Conservation (phyloP, 2,113 vertebrate species). For the Periophthalmus modestus region DNA sequence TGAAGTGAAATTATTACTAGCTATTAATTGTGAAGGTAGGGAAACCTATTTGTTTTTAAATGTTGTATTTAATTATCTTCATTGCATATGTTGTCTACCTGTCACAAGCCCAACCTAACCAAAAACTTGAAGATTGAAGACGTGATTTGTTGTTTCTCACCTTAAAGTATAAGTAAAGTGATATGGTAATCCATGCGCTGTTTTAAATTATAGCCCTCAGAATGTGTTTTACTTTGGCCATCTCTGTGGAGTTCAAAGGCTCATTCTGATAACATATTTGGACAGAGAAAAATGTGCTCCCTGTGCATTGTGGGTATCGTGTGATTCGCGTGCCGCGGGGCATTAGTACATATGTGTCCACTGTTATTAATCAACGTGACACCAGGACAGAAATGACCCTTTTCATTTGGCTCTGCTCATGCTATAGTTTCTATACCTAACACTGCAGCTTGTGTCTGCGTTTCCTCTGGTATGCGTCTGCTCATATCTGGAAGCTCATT, state of each 20-base stretch:
- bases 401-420: constrained; percentile 69
- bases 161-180: constrained; percentile 16
- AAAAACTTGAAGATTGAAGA: neutral
- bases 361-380: constrained; percentile 82
- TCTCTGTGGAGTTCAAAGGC: constrained; percentile 69
- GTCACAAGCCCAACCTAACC: no score
- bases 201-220: constrained; percentile 51
- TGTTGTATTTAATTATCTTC: no score
- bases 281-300: constrained; percentile 77
- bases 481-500: neutral
- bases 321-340: constrained; percentile 70
- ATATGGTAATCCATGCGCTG: constrained; percentile 35
- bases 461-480: constrained; percentile 9
- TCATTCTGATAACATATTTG: constrained; percentile 74
- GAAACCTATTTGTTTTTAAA: no score
- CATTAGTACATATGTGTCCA: constrained; percentile 77
- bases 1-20: no score
- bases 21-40: no score
- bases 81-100: no score
- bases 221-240: constrained; percentile 56
- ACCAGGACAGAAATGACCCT: constrained; percentile 73
- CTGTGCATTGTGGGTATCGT: constrained; percentile 68
- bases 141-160: neutral
- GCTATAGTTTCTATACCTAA: constrained; percentile 50
- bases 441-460: neutral